Conservation (phyloP, 2,797 vertebrate genomes). For the Anguilla anguilla region DNA sequence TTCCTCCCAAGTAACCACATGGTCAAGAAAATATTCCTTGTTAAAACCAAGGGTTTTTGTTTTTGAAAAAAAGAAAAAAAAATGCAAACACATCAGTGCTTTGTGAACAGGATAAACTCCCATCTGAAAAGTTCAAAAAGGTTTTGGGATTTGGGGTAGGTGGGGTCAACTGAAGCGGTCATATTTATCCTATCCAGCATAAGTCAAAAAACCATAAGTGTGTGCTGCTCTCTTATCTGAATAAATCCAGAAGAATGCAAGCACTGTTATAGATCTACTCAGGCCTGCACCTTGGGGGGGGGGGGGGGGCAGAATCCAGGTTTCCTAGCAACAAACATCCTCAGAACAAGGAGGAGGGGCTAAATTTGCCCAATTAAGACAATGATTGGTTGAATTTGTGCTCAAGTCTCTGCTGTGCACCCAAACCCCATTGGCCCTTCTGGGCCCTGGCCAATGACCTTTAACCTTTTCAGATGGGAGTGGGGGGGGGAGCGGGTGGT, state of each 20-base stretch:
- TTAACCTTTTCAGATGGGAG: slow-evolving; percentile 7
- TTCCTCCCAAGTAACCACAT: neutral
- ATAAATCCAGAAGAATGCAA: neutral
- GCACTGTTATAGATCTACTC: neutral
- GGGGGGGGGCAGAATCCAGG: neutral
- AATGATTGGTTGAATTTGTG: neutral
- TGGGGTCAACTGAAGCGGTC: neutral
- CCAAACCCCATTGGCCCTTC: neutral
- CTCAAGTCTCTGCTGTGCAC: neutral
- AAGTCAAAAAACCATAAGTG: neutral
- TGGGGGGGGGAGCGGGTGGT: neutral
- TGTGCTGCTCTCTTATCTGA: neutral
- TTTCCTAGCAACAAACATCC: neutral
- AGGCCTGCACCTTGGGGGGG: neutral
- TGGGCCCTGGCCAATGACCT: neutral
- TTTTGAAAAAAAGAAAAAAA: neutral
- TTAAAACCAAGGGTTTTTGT: slow-evolving; percentile 31
- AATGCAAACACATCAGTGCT: slow-evolving; percentile 8
- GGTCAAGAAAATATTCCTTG: slow-evolving; percentile 18
- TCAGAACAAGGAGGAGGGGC: neutral
- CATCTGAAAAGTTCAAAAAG: neutral
- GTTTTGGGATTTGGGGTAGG: neutral
- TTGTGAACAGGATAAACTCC: neutral
- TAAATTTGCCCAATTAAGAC: neutral
- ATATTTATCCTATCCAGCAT: neutral